These are phyloP conservation scores for Onchidella celtica DNA, from an alignment of 2,888 invertebrate genomes.

Conservation along the genomic window DNA sequence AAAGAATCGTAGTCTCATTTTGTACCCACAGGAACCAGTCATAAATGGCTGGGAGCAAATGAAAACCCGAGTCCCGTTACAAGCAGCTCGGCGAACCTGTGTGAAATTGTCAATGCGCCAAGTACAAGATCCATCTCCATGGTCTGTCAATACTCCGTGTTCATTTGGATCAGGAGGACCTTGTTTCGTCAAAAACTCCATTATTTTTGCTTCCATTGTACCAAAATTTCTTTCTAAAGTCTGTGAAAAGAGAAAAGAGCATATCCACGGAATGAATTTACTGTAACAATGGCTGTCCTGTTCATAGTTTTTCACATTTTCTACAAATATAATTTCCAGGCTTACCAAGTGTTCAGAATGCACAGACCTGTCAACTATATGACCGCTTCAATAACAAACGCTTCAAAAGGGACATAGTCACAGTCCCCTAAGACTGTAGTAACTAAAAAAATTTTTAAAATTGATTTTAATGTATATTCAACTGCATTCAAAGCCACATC, in stretches of 20 bases:
- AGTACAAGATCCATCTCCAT: slow-evolving; percentile 67
- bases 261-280: neutral
- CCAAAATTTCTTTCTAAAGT: slow-evolving; percentile 17
- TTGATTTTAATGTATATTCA: too few species aligned
- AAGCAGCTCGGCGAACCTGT: slow-evolving; percentile 69
- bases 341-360: too few species aligned
- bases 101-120: slow-evolving; percentile 74
- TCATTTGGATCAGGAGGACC: slow-evolving; percentile 4
- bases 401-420: too few species aligned
- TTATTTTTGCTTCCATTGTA: slow-evolving; percentile 4
- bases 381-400: too few species aligned
- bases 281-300: too few species aligned
- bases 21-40: slow-evolving; percentile 75
- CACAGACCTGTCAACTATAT: too few species aligned
- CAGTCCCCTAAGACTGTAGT: too few species aligned
- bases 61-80: slow-evolving; percentile 41
- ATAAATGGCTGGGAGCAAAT: slow-evolving; percentile 76
- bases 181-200: neutral
- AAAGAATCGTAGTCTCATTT: slow-evolving; percentile 76
- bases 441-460: too few species aligned
- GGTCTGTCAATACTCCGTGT: slow-evolving; percentile 8
- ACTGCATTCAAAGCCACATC: too few species aligned
- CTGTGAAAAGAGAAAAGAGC: slow-evolving; percentile 17
- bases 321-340: too few species aligned
- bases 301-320: too few species aligned